Conservation (phyloP, 2,113 vertebrate genomes). For the Scortum barcoo region DNA sequence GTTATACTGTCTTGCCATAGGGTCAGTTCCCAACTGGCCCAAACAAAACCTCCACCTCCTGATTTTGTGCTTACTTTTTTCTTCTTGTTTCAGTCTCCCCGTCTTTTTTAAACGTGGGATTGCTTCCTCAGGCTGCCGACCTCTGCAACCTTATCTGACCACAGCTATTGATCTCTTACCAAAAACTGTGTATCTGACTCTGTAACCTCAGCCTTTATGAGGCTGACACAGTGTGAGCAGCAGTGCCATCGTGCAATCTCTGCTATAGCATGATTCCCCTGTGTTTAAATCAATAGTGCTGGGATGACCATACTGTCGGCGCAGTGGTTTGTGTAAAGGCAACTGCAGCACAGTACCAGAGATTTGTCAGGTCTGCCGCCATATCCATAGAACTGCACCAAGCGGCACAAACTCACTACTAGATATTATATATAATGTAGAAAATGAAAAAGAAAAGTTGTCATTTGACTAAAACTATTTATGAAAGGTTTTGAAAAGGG, state of each 20-base stretch:
- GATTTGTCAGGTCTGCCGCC: constrained; percentile 40
- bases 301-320: constrained; percentile 18
- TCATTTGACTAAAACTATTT: no score
- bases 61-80: not conserved
- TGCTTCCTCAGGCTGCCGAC: constrained; percentile 34
- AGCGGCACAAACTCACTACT: constrained; percentile 6
- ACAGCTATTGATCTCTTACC: constrained; percentile 62
- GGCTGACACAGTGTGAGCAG: constrained; percentile 44
- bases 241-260: constrained; percentile 41
- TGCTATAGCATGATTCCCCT: constrained; percentile 39
- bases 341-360: constrained; percentile 33
- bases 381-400: constrained; percentile 22
- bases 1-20: not conserved
- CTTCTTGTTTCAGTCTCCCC: not conserved
- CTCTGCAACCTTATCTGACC: constrained; percentile 51
- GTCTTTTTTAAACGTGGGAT: constrained; percentile 25
- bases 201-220: constrained; percentile 25
- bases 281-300: constrained; percentile 53
- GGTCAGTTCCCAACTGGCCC: constrained; percentile 12
- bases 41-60: constrained; percentile 1
- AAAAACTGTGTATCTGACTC: constrained; percentile 25
- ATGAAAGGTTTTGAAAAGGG: not conserved
- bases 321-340: constrained; percentile 16
- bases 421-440: constrained; percentile 6
- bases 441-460: not conserved